These are phyloP conservation scores for Artibeus jamaicensis DNA, from an alignment of 2,797 vertebrate species.

Conservation along the genomic window DNA sequence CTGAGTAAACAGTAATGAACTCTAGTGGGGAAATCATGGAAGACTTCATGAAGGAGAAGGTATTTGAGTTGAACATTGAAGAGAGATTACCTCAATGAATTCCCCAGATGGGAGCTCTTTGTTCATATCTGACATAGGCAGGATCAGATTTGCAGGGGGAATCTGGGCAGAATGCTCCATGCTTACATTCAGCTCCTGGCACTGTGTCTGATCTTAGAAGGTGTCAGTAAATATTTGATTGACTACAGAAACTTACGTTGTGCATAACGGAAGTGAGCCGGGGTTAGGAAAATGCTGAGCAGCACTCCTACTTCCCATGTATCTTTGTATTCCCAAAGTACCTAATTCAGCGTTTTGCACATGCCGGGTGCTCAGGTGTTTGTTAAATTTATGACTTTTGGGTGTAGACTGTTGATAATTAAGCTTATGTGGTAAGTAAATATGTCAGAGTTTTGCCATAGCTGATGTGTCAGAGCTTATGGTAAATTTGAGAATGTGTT, in stretches of 20 bases:
- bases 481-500: conserved; percentile 21
- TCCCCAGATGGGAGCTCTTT: not conserved
- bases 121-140: not conserved
- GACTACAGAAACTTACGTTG: not conserved
- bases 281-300: not conserved
- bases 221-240: not conserved
- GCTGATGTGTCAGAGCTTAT: not conserved
- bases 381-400: not conserved
- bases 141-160: not conserved
- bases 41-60: not conserved
- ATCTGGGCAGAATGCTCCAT: not conserved
- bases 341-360: not conserved
- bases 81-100: not conserved
- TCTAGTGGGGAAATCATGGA: not conserved
- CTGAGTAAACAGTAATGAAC: not conserved
- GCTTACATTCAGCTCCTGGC: not conserved
- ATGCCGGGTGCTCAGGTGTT: not conserved
- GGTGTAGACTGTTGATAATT: not conserved
- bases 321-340: not conserved
- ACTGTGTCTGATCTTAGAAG: not conserved
- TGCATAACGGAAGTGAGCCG: not conserved
- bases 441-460: not conserved
- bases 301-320: not conserved
- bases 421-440: not conserved
- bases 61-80: not conserved